A percentile compares a stretch with the other conserved stretches of the same genome.
Evolutionary conservation across 2,113 vertebrate species (phyloP).

Genomic region (Nesogale talazaci): DNA sequence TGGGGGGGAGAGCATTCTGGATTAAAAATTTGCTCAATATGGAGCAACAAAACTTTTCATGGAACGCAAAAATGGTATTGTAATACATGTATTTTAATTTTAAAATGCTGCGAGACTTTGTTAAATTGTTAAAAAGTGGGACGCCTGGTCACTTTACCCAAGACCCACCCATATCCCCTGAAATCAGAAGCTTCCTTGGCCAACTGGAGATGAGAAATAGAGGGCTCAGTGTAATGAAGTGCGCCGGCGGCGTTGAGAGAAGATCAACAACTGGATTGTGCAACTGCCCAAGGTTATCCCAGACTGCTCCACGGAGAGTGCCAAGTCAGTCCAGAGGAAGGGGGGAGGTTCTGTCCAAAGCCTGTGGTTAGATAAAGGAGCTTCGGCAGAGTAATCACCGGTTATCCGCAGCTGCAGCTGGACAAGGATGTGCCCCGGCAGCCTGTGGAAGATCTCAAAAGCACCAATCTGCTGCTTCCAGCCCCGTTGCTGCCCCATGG

Average conservation of each 20-base stretch:
- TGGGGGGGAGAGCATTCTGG: too few relatives aligned
- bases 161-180: slow-evolving; percentile 93
- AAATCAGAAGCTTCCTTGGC: slow-evolving; percentile 93
- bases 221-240: slow-evolving; percentile 97
- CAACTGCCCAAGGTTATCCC: slow-evolving; percentile 97
- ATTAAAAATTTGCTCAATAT: too few relatives aligned
- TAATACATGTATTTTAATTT: too few relatives aligned
- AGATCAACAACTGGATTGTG: slow-evolving; percentile 99
- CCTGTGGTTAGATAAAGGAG: slow-evolving; percentile 97
- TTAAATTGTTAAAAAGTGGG: too few relatives aligned
- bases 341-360: slow-evolving; percentile 96
- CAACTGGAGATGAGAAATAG: slow-evolving; percentile 94
- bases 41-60: too few relatives aligned
- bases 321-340: slow-evolving; percentile 96
- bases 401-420: slow-evolving; percentile 91
- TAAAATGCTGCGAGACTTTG: too few relatives aligned
- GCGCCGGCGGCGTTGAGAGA: slow-evolving; percentile 94
- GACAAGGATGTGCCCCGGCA: slow-evolving; percentile 95
- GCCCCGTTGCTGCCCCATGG: slow-evolving; percentile 92
- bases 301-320: slow-evolving; percentile 94
- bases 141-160: too few relatives aligned
- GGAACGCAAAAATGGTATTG: too few relatives aligned
- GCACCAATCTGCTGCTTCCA: slow-evolving; percentile 94
- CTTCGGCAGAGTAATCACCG: slow-evolving; percentile 93
- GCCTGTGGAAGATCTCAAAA: slow-evolving; percentile 95